Evolutionary conservation across 2,113 vertebrate species (phyloP).

Genomic region (Callocephalon fimbriatum): DNA sequence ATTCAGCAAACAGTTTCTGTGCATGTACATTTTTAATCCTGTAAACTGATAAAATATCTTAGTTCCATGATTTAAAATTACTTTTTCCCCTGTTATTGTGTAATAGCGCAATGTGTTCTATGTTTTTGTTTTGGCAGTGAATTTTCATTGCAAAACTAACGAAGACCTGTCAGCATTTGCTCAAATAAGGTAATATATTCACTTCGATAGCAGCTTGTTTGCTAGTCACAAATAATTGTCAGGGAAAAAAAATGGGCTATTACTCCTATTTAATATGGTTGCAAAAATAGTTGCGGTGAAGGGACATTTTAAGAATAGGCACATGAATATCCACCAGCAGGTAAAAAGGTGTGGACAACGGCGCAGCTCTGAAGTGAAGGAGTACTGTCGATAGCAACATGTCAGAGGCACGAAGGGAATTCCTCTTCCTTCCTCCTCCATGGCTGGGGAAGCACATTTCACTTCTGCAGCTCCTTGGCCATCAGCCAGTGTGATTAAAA

Average conservation of each 20-base stretch:
- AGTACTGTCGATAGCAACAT: rapidly evolving
- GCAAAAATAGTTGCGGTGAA: background rate
- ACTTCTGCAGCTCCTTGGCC: background rate
- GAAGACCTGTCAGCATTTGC: background rate
- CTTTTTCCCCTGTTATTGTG: too few species aligned
- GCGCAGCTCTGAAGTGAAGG: background rate
- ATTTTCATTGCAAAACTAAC: background rate
- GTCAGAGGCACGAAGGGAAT: background rate
- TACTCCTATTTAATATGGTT: background rate
- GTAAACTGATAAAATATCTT: background rate
- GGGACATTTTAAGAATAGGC: background rate
- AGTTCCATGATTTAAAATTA: background rate
- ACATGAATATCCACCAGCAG: background rate
- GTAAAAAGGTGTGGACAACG: rapidly evolving
- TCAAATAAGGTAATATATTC: background rate
- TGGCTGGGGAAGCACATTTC: background rate
- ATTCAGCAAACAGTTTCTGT: background rate
- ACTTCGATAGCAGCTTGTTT: background rate
- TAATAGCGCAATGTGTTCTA: background rate
- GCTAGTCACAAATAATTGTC: background rate
- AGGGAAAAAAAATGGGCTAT: rapidly evolving
- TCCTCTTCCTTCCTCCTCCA: background rate
- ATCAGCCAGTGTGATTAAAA: rapidly evolving
- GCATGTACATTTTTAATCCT: background rate
- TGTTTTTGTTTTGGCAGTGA: background rate